These are phyloP conservation scores for Heliangelus exortis DNA, from an alignment of 2,797 vertebrate genomes.

Conservation along the genomic window DNA sequence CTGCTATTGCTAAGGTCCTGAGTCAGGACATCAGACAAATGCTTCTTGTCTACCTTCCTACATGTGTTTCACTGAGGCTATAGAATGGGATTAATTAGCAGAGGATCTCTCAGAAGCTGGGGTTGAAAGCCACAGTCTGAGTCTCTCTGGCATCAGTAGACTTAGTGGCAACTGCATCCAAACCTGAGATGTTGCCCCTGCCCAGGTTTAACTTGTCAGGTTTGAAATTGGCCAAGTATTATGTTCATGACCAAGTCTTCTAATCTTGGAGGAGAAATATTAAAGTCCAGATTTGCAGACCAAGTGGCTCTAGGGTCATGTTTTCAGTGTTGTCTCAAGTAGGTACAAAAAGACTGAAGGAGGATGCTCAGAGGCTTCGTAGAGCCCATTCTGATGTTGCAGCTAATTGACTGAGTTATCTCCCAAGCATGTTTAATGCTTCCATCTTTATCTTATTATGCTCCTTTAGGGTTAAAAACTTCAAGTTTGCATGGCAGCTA, in stretches of 20 bases:
- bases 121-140: neutral
- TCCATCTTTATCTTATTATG: conserved; percentile 38
- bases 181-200: fast-evolving
- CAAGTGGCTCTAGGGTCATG: neutral
- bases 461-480: conserved; percentile 30
- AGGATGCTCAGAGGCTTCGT: neutral
- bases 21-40: conserved; percentile 9
- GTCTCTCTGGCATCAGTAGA: neutral
- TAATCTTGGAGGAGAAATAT: neutral
- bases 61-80: neutral
- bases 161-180: neutral
- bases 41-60: conserved; percentile 12
- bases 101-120: neutral
- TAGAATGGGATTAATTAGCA: neutral
- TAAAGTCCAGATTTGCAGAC: neutral
- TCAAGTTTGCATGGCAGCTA: conserved; percentile 12
- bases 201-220: neutral
- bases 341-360: neutral
- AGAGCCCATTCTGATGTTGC: neutral
- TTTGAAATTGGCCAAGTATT: conserved; percentile 2
- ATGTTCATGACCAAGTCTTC: neutral
- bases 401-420: conserved; percentile 39
- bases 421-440: conserved; percentile 9
- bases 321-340: neutral
- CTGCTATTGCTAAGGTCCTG: neutral